These are phyloP conservation scores for Gopherus flavomarginatus DNA, from an alignment of 2,113 vertebrate genomes.

Conservation along the genomic window DNA sequence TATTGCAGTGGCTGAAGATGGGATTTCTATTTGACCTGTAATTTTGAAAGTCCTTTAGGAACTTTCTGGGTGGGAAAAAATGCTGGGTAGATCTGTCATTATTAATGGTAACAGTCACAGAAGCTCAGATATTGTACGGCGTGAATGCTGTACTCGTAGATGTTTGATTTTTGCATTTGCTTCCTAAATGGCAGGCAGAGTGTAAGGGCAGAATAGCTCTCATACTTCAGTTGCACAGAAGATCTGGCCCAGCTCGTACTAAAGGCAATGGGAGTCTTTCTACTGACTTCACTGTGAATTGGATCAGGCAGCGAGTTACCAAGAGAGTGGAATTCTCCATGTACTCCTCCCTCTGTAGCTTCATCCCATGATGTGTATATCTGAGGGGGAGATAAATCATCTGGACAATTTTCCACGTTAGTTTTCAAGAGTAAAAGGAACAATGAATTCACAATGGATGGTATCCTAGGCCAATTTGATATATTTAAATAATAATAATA, in stretches of 20 bases:
- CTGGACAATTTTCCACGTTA: not conserved
- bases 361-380: not conserved
- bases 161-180: not conserved
- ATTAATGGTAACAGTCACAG: conserved; percentile 4
- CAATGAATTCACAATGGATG: not conserved
- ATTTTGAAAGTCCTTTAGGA: conserved; percentile 13
- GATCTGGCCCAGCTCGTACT: not conserved
- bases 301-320: not conserved
- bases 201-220: not conserved
- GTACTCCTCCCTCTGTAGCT: accelerated
- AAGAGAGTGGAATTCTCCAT: not conserved
- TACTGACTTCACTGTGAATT: not conserved
- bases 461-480: not conserved
- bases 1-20: not conserved
- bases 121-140: not conserved
- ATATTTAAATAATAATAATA: not conserved
- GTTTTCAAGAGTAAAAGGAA: not conserved
- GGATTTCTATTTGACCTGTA: conserved; percentile 9
- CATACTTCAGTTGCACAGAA: not conserved
- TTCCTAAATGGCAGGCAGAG: not conserved
- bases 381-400: not conserved
- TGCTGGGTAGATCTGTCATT: not conserved
- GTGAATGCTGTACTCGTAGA: not conserved
- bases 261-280: not conserved
- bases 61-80: conserved; percentile 21